Evolutionary conservation across 2,113 vertebrate species (phyloP).

Genomic region (Rostratula benghalensis): DNA sequence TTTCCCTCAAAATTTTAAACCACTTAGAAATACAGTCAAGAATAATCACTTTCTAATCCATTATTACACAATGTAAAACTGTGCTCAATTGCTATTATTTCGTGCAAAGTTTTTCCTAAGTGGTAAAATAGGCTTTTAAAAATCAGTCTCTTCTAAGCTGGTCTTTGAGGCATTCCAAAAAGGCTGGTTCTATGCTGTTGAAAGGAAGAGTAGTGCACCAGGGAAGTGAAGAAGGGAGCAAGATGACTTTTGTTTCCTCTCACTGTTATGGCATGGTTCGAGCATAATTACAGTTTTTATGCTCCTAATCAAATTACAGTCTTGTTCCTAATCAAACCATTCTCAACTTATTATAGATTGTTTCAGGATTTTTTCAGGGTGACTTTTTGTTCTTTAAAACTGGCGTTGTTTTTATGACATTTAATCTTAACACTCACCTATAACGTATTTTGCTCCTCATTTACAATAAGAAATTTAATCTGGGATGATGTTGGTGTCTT

Average conservation of each 20-base stretch:
- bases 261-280: background rate
- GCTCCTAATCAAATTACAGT: background rate
- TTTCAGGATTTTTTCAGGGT: background rate
- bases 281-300: background rate
- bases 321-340: background rate
- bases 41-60: constrained; percentile 70
- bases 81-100: constrained; percentile 57
- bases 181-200: background rate
- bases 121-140: constrained; percentile 40
- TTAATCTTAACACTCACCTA: background rate
- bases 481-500: background rate
- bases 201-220: background rate
- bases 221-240: background rate
- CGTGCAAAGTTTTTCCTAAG: constrained; percentile 30
- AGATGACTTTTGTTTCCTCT: background rate
- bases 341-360: background rate
- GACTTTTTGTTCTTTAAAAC: background rate
- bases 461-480: background rate
- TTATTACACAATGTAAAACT: constrained; percentile 54
- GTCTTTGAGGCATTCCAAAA: constrained; percentile 19
- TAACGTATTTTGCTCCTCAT: background rate
- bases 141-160: constrained; percentile 25
- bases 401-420: background rate
- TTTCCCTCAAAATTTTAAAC: constrained; percentile 65
- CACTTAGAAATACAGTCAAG: constrained; percentile 55